Base-by-base conservation (phyloP, 2,888 invertebrate genomes). In the Caenorhabditis sp. region DNA sequence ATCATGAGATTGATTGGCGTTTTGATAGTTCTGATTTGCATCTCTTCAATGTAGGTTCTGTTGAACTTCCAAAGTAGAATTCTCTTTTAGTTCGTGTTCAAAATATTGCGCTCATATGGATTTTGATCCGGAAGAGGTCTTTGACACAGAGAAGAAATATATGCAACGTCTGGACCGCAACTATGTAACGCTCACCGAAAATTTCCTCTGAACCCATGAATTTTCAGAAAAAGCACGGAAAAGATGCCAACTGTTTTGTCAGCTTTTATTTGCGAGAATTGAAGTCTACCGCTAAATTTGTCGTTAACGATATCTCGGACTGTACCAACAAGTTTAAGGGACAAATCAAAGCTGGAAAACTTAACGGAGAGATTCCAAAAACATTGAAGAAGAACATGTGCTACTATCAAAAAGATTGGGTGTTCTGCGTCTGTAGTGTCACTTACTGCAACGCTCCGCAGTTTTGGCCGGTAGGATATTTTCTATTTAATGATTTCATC, bases 391-490 rank as follows among this genome's bases (percentile, higher is more conserved):
- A 51, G 8, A 54, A 22, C 8, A 35, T n/a, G n/a, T 77, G 77
- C 26, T 77, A 69, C 26, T 70, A 35, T 26, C 77, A 77, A 35
- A 51, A 77, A 14, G 26, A 70, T 44, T 77, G 61, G 77, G n/a
- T 70, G 1, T 10, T 77, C 31, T 77, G 77, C 44, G 24, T 77
- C 12, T 77, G 77, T 41, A 31, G 14, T 26, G 8, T 31, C n/a
- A 56, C 47, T n/a, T 70, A 54, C 41, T 77, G 77, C 54, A 77
- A 77, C 26, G 54, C 59, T 51, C 77, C 77, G 16, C 77, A 77
- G 24, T 70, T 63, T n/a, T 77, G 77, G 77, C 38, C 70, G 38
- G 77, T 77, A 24, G 47, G 47, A 41, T 14, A 44, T 24, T 24
- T 56, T 56, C 12, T 26, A 28, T 7, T n/a, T 47, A 16, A 26